Base-by-base conservation (phyloP, 2,888 invertebrate species). In the Acronicta psi region DNA sequence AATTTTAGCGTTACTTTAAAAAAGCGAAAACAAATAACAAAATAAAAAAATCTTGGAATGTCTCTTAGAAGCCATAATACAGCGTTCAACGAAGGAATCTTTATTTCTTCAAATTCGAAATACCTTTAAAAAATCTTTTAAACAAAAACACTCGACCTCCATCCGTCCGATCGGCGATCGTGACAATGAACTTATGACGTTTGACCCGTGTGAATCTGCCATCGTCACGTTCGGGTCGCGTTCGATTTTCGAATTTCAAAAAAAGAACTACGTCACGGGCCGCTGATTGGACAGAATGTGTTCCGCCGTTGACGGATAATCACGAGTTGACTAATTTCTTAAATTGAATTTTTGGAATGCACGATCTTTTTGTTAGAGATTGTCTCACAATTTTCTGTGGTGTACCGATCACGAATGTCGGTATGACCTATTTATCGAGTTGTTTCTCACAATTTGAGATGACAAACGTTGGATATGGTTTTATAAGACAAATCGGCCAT, bases 141-240 rank as follows among this genome's bases (percentile, higher is more conserved):
- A 25, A 66, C 45, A 74, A 73, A 62, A 59, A 52, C 47, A 1
- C 47, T 38, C 61, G 69, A 73, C 64, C 75, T 71, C 61, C 16
- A 53, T 59, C 42, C 53, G 44, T 25, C 50, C 13, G 34, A 13
- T n/a, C 34, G 13, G 34, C 79, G 77, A 73, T 80, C 85, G 82
- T 85, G 85, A 81, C 81, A 80, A 79, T 83, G 85, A 84, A 84
- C 86, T 72, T 78, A 75, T 80, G 83, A 84, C 82, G 72, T 69
- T 53, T 87, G 88, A 90, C 89, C 90, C 90, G 90, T 90, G 90
- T 89, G 90, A 91, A 91, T 80, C 86, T 87, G 85, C 84, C 88
- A 88, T 90, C 90, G 90, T 90, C 90, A 89, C 77, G 82, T 80
- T 81, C 77, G 72, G 79, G 81, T 80, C 79, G 80, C 76, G 80